Conservation (phyloP, 1,140 invertebrate species). For the Pogonognathellus flavescens region DNA sequence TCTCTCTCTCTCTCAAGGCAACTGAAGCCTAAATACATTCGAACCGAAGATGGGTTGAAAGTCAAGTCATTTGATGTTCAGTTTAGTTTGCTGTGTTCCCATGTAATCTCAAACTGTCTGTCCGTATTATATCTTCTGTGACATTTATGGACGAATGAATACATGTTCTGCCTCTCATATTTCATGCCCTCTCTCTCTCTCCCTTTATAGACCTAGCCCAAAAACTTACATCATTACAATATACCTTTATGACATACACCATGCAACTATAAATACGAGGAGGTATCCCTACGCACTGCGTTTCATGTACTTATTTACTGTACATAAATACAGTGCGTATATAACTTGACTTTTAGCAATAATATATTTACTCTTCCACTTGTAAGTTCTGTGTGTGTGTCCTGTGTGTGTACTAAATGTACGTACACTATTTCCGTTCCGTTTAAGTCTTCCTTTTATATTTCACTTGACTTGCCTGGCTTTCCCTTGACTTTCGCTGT, state of each 20-base stretch:
- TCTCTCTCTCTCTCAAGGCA: background rate
- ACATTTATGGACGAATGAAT: conserved; percentile 31
- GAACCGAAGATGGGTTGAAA: conserved; percentile 3
- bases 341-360: background rate
- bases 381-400: background rate
- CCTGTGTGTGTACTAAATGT: background rate
- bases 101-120: conserved; percentile 14
- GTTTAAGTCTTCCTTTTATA: background rate
- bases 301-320: background rate
- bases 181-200: background rate
- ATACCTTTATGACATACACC: background rate
- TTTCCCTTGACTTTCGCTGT: background rate
- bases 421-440: background rate
- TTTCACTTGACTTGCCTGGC: background rate
- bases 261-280: background rate
- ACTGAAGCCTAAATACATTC: background rate
- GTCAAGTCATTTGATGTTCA: conserved; percentile 22
- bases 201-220: background rate
- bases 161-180: background rate
- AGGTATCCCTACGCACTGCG: background rate
- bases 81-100: background rate
- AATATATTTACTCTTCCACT: background rate
- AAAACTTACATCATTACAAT: background rate
- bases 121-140: conserved; percentile 23
- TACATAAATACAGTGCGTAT: background rate